Base-by-base conservation (phyloP, 2,113 vertebrate genomes). In the Sisor rabdophorus region DNA sequence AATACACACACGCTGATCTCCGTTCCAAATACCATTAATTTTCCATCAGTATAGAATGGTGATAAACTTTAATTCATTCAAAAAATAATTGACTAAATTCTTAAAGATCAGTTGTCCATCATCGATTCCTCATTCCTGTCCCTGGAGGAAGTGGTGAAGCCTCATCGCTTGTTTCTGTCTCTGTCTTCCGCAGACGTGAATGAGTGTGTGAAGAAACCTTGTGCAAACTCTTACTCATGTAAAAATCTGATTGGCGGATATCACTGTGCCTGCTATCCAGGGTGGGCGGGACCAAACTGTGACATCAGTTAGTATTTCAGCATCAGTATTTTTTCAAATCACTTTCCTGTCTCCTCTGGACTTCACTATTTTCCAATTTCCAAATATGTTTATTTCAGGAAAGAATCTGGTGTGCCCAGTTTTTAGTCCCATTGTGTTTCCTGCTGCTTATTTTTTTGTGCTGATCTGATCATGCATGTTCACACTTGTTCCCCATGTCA, bases 241-340 rank as follows among this genome's bases (percentile, higher is more conserved):
- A 98, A 97, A 98, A 98, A 98, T 94, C 92, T 98, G 92, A 96
- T 98, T 97, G 97, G 97, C 92, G 95, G 96, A 96, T 98, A 96
- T 96, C 95, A 93, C 93, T 98, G 96, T 92, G 88, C 91, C 93
- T 98, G 96, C 92, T 90, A 95, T 90, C 94, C 84, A 82, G 95
- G 96, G 95, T 98, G 96, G 97, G 93, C 89, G 90, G 96, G 97
- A 91, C 86, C 84, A 87, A 94, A 96, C 93, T 98, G 96, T 95
- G 93, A 98, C 84, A 93, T 94, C 91, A 95, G 96, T 98, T 90
- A 97, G 96, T 98, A 97, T 90, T 40, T 76, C 79, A 77, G 80
- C 50, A 32, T 80, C 48, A 76, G 40, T 64, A 22, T 61, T 70
- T 20, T 56, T 69, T 17, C 13, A 24, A 10, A 24, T 11, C 13